Evolutionary conservation across 2,113 vertebrate species (phyloP).

Genomic region (Sinosuthora webbiana): DNA sequence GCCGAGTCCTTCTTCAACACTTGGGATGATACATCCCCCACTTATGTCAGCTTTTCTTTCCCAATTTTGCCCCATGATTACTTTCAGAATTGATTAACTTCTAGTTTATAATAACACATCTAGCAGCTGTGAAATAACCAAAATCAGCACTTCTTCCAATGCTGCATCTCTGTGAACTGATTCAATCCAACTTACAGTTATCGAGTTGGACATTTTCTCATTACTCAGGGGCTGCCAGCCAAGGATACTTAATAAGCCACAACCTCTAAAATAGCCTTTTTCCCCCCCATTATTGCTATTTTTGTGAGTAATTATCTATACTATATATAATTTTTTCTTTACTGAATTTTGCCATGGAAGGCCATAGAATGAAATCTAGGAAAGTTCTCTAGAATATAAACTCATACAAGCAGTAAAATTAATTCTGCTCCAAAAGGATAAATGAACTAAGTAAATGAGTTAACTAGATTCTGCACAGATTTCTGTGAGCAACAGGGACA

Average conservation of each 20-base stretch:
- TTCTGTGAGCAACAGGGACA: background rate
- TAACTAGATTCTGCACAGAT: background rate
- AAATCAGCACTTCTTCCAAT: conserved; percentile 40
- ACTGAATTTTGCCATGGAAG: background rate
- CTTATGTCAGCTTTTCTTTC: background rate
- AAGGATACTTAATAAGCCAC: background rate
- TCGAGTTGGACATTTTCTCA: conserved; percentile 21
- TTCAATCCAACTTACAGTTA: conserved; percentile 20
- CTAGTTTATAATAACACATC: background rate
- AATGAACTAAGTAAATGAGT: background rate
- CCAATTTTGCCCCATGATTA: background rate
- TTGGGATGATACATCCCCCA: background rate
- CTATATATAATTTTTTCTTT: background rate
- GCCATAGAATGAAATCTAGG: background rate
- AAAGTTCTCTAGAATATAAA: background rate
- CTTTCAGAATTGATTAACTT: conserved; percentile 46
- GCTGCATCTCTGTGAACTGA: background rate
- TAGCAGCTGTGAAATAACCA: background rate
- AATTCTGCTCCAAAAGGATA: background rate
- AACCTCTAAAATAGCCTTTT: background rate
- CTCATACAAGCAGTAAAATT: background rate
- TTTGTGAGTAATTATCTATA: background rate
- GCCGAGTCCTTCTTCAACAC: background rate
- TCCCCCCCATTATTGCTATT: background rate
- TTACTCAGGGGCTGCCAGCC: background rate